Base-by-base conservation (phyloP, 2,797 vertebrate species). In the Xyrichtys novacula region DNA sequence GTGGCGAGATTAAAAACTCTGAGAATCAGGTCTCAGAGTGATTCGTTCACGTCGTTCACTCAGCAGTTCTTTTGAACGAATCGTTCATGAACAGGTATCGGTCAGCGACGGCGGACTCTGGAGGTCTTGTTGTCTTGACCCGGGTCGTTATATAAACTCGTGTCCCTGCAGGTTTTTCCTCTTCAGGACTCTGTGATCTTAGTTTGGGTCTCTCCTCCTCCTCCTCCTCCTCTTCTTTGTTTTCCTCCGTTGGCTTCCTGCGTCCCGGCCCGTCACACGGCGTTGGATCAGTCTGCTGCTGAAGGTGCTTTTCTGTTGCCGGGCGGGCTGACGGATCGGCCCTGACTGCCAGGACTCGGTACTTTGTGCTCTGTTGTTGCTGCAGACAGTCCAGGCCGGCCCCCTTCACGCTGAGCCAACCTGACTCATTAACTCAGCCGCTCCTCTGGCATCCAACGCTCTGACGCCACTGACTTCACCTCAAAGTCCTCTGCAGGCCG, bases 221-320 rank as follows among this genome's bases (percentile, higher is more conserved):
- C 26, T 70, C 43, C 40, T 39, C 42, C 46, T 39, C 26, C 57
- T 44, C 54, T 59, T 60, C 43, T 17, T 39, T 59, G 14, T 72
- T 50, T 72, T 46, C 25, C 44, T 25, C 6, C 23, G 49, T 52
- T 61, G 71, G 75, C 65, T 62, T 69, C 76, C 76, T 63, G 69
- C 34, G 39, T 55, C 61, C 58, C 46, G 16, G 39, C 36, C 77
- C 68, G 65, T 85, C 83, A 76, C 12, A 67, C 48, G 54, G 22
- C 58, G 36, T 83, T 54, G 80, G 74, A 83, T 80, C 83, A 80
- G 73, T 53, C 70, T 47, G 73, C 73, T 69, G 76, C 80, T 83
- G 80, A 81, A 79, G 83, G 83, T 74, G 82, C 78, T 84, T 61
- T 78, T 76, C 81, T 73, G 82, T 28, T 81, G 32, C 65, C 68